Percentiles rank a stretch among this genome's conserved stretches.
Conservation (phyloP, 2,888 invertebrate species). For the Macrosoma leucophasiata region DNA sequence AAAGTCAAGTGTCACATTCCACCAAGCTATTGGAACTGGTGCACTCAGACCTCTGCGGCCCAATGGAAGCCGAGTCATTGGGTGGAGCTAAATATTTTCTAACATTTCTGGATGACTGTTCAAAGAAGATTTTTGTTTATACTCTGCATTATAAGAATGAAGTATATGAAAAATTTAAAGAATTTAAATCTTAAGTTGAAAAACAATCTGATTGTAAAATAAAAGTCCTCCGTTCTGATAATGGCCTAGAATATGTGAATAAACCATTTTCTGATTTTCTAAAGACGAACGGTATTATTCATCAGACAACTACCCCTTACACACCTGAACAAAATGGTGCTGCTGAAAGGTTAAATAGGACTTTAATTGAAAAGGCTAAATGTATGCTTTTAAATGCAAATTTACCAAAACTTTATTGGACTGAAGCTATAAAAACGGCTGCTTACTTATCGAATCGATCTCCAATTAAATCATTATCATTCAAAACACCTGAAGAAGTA, state of each 20-base stretch:
- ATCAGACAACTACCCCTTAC: slow-evolving; percentile 28
- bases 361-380: slow-evolving; percentile 23
- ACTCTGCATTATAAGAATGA: slow-evolving; percentile 30
- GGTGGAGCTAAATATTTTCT: slow-evolving; percentile 39
- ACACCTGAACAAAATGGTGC: slow-evolving; percentile 35
- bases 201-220: slow-evolving; percentile 14
- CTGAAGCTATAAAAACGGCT: too few species aligned
- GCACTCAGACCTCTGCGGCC: slow-evolving; percentile 41
- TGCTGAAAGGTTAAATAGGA: slow-evolving; percentile 30
- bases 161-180: slow-evolving; percentile 16
- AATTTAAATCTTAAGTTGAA: slow-evolving; percentile 16
- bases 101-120: slow-evolving; percentile 39
- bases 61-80: slow-evolving; percentile 35
- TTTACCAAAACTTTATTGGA: too few species aligned
- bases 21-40: slow-evolving; percentile 32
- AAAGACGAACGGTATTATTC: slow-evolving; percentile 26
- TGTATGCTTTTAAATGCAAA: too few species aligned
- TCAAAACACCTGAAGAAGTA: too few species aligned
- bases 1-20: slow-evolving; percentile 10
- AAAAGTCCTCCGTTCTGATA: slow-evolving; percentile 12
- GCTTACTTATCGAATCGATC: too few species aligned
- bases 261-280: slow-evolving; percentile 8
- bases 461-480: too few species aligned
- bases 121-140: slow-evolving; percentile 30
- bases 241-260: slow-evolving; percentile 18